Evolutionary conservation across 1,140 invertebrate species (phyloP).

Genomic region (Macrobrachium nipponense): DNA sequence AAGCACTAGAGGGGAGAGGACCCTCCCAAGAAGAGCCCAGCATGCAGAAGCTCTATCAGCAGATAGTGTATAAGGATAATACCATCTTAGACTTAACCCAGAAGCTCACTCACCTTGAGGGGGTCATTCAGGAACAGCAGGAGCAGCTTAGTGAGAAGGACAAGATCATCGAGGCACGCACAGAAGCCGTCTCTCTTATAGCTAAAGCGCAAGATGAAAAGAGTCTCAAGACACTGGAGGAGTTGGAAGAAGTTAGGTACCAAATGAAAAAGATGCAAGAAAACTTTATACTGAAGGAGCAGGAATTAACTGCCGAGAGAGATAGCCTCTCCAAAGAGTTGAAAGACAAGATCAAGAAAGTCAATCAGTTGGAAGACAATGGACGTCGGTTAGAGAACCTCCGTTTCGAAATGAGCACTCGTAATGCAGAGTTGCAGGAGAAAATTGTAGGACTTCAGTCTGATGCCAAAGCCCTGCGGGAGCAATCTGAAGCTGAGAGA

Average conservation of each 20-base stretch:
- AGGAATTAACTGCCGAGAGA: slow-evolving; percentile 79
- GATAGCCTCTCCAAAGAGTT: slow-evolving; percentile 73
- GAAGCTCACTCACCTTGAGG: slow-evolving; percentile 71
- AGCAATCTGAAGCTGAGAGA: slow-evolving; percentile 65
- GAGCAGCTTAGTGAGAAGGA: slow-evolving; percentile 82
- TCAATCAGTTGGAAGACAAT: slow-evolving; percentile 64
- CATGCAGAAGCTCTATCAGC: slow-evolving; percentile 70
- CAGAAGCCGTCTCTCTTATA: slow-evolving; percentile 82
- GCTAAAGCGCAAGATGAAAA: slow-evolving; percentile 80
- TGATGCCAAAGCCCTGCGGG: slow-evolving; percentile 64
- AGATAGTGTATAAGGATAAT: slow-evolving; percentile 72
- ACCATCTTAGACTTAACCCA: slow-evolving; percentile 72
- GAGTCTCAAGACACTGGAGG: slow-evolving; percentile 76
- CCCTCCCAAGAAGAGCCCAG: slow-evolving; percentile 64
- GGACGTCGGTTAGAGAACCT: slow-evolving; percentile 67
- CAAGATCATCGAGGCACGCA: slow-evolving; percentile 85
- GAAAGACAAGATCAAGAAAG: slow-evolving; percentile 73
- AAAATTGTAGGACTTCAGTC: slow-evolving; percentile 70
- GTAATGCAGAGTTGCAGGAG: slow-evolving; percentile 73
- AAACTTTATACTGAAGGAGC: slow-evolving; percentile 79
- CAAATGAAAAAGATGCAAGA: slow-evolving; percentile 85
- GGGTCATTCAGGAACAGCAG: slow-evolving; percentile 70
- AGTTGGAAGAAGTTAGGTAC: slow-evolving; percentile 81
- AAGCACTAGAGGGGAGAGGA: slow-evolving; percentile 49
- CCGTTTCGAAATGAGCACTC: slow-evolving; percentile 73